Base-by-base conservation (phyloP, 2,113 vertebrate genomes). In the Garra rufa region DNA sequence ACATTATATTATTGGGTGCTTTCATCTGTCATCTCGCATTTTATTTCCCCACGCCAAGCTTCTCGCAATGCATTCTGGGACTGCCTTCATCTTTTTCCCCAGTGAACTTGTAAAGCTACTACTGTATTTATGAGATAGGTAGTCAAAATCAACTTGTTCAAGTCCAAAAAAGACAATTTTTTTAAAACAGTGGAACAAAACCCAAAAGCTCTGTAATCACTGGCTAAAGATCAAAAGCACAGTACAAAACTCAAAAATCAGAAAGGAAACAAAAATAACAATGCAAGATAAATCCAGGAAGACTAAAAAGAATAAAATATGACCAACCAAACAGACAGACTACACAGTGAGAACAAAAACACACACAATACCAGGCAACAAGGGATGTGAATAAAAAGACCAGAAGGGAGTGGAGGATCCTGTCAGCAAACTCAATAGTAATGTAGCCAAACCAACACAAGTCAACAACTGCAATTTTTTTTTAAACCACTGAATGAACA, bases 71-170 rank as follows among this genome's bases (percentile, higher is more conserved):
- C 19, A 38, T 76, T 76, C 50, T 76, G 30, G 10, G 75, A 76
- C 38, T 76, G 19, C 10, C 5, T 41, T 57, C 21, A 24, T 8
- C 17, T 41, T 50, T 57, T 55, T 55, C 52, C 21, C 21, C 50
- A 57, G 11, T 7, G 41, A 15, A 71, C 13, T 21, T 3, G 9
- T 44, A 11, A 71, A 71, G 41, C 41, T 71, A 10, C 41, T 41
- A 13, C 34, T 71, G 21, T 71, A 44, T 71, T 71, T 44, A 71
- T 71, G 69, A 71, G 21, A 44, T 44, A 71, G 38, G 38, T 14
- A 43, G 41, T 71, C 69, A 44, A 71, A 24, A 26, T 71, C n/a
- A 10, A n/a, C n/a, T n/a, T 43, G 38, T 43, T 41, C 17, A 21
- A 21, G 30, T 70, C 34, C 13, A 70, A 43, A 43, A 34, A 70